Base-by-base conservation (phyloP, 2,888 invertebrate genomes). In the Digitonthophagus gazella region DNA sequence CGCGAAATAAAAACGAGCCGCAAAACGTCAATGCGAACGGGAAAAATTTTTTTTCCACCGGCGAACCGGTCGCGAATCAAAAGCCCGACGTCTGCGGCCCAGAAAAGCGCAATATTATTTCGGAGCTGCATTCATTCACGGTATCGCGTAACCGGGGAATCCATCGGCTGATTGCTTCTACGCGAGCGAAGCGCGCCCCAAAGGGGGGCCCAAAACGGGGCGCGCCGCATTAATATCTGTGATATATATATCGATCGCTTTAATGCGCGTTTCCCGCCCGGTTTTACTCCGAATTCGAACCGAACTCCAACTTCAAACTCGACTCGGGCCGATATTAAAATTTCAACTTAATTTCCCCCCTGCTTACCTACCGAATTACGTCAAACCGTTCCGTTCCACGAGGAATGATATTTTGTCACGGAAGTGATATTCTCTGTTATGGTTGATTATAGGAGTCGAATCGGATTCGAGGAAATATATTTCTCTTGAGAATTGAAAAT, bases 91-190 rank as follows among this genome's bases (percentile, higher is more conserved):
- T 44, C 28, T 44, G 28, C 28, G 28, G 61, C 16, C 61, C 18
- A 18, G 20, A 61, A 61, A 61, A 61, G 61, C 18, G 61, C 61
- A 61, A 61, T 61, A 18, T 61, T 61, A 61, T 61, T 61, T 61
- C 19, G 61, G 61, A 20, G 61, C 18, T 61, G 61, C 18, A 61
- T 61, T 61, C 61, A 61, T 44, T 44, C 28, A 44, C 28, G 28
- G 28, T 44, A 44, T 44, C 28, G 28, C 28, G 28, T 44, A 44
- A 44, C 28, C 28, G 28, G 28, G 28, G 11, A 44, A 44, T 44
- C 28, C 28, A 44, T 44, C 28, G 28, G 28, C 28, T 44, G 28
- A 44, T 44, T 44, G 28, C 28, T 44, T 44, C 28, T 44, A 44
- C 28, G 1, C 28, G 28, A 44, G 11, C 28, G 1, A 44, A 11